These are phyloP conservation scores for Riparia riparia DNA, from an alignment of 2,113 vertebrate species.

Conservation along the genomic window DNA sequence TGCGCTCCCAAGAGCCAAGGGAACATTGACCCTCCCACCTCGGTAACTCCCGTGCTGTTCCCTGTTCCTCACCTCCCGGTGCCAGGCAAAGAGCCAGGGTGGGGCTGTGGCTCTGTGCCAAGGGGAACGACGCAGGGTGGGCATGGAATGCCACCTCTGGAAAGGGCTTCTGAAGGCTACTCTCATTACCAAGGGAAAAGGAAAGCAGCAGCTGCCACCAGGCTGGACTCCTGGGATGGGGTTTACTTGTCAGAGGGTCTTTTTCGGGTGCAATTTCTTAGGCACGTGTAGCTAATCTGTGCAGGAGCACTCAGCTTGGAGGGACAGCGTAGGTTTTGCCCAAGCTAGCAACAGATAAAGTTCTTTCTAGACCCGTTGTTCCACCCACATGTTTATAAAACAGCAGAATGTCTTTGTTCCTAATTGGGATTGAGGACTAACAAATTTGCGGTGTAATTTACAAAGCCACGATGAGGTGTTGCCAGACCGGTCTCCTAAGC, in stretches of 20 bases:
- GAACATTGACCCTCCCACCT: rapidly evolving
- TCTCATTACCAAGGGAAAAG: background rate
- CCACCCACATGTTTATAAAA: background rate
- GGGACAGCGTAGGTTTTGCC: rapidly evolving
- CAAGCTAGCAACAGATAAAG: background rate
- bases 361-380: background rate
- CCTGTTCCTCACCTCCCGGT: background rate
- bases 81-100: background rate
- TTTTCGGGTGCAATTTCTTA: background rate
- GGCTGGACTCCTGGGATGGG: rapidly evolving
- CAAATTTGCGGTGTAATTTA: background rate
- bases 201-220: conserved; percentile 19
- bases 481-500: background rate
- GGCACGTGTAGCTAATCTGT: rapidly evolving
- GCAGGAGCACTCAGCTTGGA: background rate
- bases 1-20: rapidly evolving
- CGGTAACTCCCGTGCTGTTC: rapidly evolving
- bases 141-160: background rate
- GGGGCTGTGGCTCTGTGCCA: rapidly evolving
- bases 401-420: background rate
- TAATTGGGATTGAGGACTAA: background rate
- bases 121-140: rapidly evolving
- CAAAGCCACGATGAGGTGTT: background rate
- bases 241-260: background rate
- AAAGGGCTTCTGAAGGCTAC: background rate